These are phyloP conservation scores for Zaprionus nigranus DNA, from an alignment of 1,140 invertebrate genomes.

Conservation along the genomic window DNA sequence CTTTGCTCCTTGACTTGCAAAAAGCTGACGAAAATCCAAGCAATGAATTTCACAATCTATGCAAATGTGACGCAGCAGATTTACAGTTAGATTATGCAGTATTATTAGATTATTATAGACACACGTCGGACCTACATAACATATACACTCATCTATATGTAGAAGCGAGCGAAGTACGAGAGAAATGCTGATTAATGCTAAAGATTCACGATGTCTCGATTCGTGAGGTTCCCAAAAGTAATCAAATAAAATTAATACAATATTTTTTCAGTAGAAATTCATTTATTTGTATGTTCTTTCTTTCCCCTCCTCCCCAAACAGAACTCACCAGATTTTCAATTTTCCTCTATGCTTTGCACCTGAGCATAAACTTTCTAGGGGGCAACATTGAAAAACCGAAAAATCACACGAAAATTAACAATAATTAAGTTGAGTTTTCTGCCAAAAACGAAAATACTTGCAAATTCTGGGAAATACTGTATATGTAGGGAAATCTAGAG, in stretches of 20 bases:
- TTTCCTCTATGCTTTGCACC: background rate
- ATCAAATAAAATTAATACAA: background rate
- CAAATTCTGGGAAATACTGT: constrained; percentile 49
- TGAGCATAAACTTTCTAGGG: constrained; percentile 55
- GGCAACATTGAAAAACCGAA: constrained; percentile 41
- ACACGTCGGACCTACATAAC: constrained; percentile 2
- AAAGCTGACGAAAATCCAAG: constrained; percentile 16
- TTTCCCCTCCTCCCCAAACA: background rate
- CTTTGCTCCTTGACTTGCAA: constrained; percentile 3
- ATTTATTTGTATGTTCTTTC: background rate
- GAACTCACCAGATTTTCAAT: background rate
- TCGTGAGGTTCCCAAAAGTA: background rate
- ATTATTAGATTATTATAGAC: constrained; percentile 19
- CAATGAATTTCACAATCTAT: constrained; percentile 61
- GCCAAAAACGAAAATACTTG: background rate
- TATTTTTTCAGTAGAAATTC: background rate
- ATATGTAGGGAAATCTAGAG: constrained; percentile 9
- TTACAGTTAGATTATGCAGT: constrained; percentile 11
- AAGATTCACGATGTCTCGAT: background rate
- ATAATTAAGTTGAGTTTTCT: constrained; percentile 10
- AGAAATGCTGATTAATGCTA: background rate
- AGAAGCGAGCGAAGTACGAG: background rate
- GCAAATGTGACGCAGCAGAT: constrained; percentile 48
- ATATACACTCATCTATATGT: background rate
- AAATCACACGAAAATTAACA: constrained; percentile 25